Evolutionary conservation across 1,140 invertebrate species (phyloP).

Genomic region (Pogonomyrmex barbatus): DNA sequence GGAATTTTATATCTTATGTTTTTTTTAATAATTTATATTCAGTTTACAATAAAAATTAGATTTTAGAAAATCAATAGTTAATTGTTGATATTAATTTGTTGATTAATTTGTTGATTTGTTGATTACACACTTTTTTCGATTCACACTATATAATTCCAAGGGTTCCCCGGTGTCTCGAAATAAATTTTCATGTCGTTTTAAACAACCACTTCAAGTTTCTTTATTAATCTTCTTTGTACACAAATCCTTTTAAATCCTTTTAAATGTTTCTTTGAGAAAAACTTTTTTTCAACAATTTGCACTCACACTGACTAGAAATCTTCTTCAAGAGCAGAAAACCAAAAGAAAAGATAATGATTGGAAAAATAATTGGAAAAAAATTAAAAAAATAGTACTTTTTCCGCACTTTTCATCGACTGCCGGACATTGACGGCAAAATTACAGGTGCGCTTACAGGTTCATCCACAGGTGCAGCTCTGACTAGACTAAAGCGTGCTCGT

Average conservation of each 20-base stretch:
- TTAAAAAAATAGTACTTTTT: not conserved
- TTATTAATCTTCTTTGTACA: not conserved
- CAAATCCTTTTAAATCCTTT: not conserved
- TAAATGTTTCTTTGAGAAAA: not conserved
- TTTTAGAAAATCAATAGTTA: no score
- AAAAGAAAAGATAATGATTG: not conserved
- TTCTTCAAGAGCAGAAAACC: not conserved
- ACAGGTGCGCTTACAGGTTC: constrained; percentile 69
- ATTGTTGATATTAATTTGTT: no score
- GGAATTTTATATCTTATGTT: not conserved
- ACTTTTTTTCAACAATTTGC: not conserved
- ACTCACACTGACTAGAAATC: constrained; percentile 47
- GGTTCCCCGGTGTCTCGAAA: not conserved
- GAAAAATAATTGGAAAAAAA: not conserved
- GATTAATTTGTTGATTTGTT: no score
- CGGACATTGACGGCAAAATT: constrained; percentile 27
- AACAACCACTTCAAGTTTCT: not conserved
- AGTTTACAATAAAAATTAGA: no score
- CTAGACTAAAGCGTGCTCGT: constrained; percentile 80
- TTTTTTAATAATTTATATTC: no score
- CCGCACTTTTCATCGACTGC: constrained; percentile 8
- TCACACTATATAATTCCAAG: no score
- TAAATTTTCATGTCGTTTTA: not conserved
- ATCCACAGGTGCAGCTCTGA: constrained; percentile 78
- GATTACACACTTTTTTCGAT: no score